Evolutionary conservation across 2,888 invertebrate genomes (phyloP).

Genomic region (Cylindroiulus punctatus): DNA sequence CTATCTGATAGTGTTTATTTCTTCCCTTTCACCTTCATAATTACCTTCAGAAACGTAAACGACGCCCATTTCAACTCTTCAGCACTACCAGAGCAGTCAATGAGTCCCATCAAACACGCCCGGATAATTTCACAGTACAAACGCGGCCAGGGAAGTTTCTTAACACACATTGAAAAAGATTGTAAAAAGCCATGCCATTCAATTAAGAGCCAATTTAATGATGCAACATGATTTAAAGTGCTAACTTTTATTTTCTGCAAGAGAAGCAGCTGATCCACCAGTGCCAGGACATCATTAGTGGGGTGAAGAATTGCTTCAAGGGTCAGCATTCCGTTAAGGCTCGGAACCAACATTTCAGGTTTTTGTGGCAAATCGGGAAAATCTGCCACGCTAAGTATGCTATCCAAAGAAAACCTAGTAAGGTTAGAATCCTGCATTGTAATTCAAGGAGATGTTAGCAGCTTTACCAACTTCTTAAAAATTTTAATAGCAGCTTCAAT

Average conservation of each 20-base stretch:
- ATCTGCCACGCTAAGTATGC: constrained; percentile 55
- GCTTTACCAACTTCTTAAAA: constrained; percentile 56
- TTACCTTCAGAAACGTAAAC: constrained; percentile 91
- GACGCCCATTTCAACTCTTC: constrained; percentile 94
- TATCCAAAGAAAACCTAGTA: not conserved
- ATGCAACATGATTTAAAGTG: not conserved
- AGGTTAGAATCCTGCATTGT: not conserved
- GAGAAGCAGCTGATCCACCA: constrained; percentile 84
- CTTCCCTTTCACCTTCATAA: not conserved
- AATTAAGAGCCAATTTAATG: not conserved
- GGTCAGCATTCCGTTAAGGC: constrained; percentile 72
- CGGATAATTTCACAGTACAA: constrained; percentile 89
- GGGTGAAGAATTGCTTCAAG: constrained; percentile 87
- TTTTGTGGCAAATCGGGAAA: constrained; percentile 54
- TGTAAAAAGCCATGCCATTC: not conserved
- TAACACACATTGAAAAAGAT: constrained; percentile 56
- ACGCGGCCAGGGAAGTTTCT: constrained; percentile 78
- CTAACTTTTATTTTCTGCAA: constrained; percentile 83
- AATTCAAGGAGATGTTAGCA: not conserved
- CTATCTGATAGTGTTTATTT: too few species aligned
- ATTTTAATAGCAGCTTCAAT: constrained; percentile 60
- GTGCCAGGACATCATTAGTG: constrained; percentile 80
- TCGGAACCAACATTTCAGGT: constrained; percentile 63
- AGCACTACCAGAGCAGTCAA: constrained; percentile 83
- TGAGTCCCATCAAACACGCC: constrained; percentile 87